These are phyloP conservation scores for Ferdinandea cuprea DNA, from an alignment of 2,888 invertebrate species.

Conservation along the genomic window DNA sequence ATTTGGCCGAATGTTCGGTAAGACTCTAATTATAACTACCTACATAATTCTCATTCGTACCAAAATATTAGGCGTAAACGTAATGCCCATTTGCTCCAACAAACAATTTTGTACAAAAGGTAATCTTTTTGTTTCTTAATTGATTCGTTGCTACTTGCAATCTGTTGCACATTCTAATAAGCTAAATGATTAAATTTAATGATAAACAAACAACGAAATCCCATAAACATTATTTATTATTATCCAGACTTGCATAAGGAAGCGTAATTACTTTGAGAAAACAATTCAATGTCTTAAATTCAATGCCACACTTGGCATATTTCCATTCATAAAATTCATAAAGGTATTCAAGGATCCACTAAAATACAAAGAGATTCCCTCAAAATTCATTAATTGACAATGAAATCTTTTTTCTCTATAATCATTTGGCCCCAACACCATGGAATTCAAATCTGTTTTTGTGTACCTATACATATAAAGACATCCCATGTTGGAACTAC, in stretches of 20 bases:
- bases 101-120: too few species aligned
- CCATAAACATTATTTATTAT: background rate
- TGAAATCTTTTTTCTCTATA: conserved; percentile 43
- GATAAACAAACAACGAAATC: background rate
- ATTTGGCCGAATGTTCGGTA: too few species aligned
- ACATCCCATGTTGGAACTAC: conserved; percentile 21
- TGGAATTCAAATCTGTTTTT: conserved; percentile 36
- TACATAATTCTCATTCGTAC: too few species aligned
- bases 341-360: conserved; percentile 36
- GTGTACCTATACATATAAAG: conserved; percentile 9
- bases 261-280: background rate
- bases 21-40: too few species aligned
- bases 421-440: conserved; percentile 29
- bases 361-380: conserved; percentile 26
- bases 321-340: conserved; percentile 42
- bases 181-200: background rate
- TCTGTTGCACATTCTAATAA: conserved; percentile 14
- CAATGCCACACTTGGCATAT: conserved; percentile 22
- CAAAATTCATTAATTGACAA: conserved; percentile 58
- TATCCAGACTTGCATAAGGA: background rate
- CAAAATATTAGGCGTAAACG: too few species aligned
- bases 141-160: background rate
- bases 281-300: conserved; percentile 9
- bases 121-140: too few species aligned
- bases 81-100: too few species aligned